Conservation (phyloP, 2,888 invertebrate species). For the Aleiodes testaceus region DNA sequence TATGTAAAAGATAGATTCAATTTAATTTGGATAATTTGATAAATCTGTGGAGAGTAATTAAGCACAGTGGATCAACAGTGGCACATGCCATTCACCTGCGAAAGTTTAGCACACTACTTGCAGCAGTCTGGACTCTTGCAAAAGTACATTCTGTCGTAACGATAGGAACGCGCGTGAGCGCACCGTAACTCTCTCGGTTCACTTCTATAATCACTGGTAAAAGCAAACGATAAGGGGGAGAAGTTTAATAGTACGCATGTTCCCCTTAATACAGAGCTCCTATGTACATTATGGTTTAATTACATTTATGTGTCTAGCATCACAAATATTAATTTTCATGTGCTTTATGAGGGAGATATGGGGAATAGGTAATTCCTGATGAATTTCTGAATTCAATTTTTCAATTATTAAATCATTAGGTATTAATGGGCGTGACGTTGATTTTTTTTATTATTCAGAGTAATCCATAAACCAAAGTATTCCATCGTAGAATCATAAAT, state of each 20-base stretch:
- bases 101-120: slow-evolving; percentile 13
- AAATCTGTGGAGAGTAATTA: slow-evolving; percentile 1
- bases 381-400: background rate
- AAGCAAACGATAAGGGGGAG: background rate
- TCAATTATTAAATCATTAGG: no score
- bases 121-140: slow-evolving; percentile 12
- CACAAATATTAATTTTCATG: no score
- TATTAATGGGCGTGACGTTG: no score
- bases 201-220: slow-evolving; percentile 34
- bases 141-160: slow-evolving; percentile 32
- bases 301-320: no score
- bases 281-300: background rate
- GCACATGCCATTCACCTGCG: slow-evolving; percentile 26
- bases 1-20: no score
- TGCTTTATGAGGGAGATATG: no score
- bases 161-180: slow-evolving; percentile 17
- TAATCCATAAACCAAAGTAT: no score
- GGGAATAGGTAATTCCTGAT: no score
- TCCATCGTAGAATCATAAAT: no score
- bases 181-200: slow-evolving; percentile 33
- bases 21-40: background rate
- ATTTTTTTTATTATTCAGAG: no score
- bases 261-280: background rate
- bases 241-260: slow-evolving; percentile 14
- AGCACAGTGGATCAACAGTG: slow-evolving; percentile 24